Percentiles rank a stretch among this genome's conserved stretches.
phyloP scores from a whole-genome alignment of 1,140 invertebrate species.

The Sitophilus oryzae region DNA sequence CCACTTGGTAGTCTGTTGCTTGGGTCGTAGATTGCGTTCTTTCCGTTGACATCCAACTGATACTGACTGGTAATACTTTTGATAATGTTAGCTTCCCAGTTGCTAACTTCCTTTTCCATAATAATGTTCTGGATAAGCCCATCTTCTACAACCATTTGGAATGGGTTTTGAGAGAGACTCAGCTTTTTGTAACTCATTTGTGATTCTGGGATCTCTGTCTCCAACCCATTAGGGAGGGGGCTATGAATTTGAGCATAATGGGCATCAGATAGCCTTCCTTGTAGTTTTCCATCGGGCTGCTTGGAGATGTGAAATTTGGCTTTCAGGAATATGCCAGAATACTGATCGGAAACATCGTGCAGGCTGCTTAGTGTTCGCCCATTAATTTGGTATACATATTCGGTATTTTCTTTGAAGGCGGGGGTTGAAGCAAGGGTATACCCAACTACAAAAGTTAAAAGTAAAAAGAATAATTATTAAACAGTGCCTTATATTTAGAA shows the following conservation, averaged over 20 bases:
- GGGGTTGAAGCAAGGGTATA: constrained; percentile 32
- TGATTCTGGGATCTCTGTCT: constrained; percentile 42
- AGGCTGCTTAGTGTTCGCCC: constrained; percentile 53
- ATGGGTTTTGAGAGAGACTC: constrained; percentile 50
- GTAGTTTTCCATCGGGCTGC: constrained; percentile 44
- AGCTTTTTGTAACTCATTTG: constrained; percentile 49
- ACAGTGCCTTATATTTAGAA: too few species aligned
- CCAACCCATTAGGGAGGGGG: constrained; percentile 47
- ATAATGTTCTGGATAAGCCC: constrained; percentile 53
- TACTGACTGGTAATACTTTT: constrained; percentile 59
- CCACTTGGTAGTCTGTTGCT: constrained; percentile 49
- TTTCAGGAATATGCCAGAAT: constrained; percentile 51
- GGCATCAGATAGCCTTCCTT: constrained; percentile 47
- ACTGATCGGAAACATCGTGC: constrained; percentile 48
- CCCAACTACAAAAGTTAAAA: constrained; percentile 34
- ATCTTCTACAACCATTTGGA: constrained; percentile 54
- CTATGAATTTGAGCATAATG: constrained; percentile 53
- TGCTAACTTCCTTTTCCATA: constrained; percentile 48
- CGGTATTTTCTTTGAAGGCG: constrained; percentile 37
- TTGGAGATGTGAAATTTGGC: constrained; percentile 50
- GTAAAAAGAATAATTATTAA: too few species aligned
- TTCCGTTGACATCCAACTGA: constrained; percentile 54
- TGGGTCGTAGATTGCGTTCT: constrained; percentile 44
- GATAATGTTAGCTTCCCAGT: constrained; percentile 61
- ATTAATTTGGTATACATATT: constrained; percentile 56